Conservation (phyloP, 2,888 invertebrate species). For the Stenodema calcarata region DNA sequence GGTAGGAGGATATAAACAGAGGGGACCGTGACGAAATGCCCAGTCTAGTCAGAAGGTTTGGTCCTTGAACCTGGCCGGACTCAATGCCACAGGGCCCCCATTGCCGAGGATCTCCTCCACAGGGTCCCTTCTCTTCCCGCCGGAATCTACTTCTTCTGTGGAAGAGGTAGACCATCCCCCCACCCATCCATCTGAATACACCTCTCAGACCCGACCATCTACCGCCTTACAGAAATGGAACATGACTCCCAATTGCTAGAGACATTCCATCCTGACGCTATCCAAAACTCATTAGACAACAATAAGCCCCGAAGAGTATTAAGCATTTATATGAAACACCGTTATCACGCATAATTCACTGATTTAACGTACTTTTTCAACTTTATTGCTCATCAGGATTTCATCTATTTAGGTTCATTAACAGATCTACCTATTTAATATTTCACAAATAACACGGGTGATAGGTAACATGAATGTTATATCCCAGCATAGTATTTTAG, state of each 20-base stretch:
- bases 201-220: neutral
- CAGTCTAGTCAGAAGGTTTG: constrained; percentile 48
- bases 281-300: too few relatives aligned
- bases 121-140: neutral
- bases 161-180: neutral
- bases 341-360: too few relatives aligned
- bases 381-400: too few relatives aligned
- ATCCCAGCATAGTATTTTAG: too few relatives aligned
- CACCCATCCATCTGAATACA: neutral
- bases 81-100: constrained; percentile 33
- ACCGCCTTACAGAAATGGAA: neutral
- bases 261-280: too few relatives aligned
- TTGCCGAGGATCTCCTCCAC: neutral
- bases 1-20: constrained; percentile 33
- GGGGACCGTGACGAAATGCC: constrained; percentile 46
- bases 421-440: too few relatives aligned
- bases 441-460: too few relatives aligned
- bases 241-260: neutral
- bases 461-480: too few relatives aligned
- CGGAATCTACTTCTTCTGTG: neutral
- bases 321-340: too few relatives aligned
- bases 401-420: too few relatives aligned
- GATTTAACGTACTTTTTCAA: too few relatives aligned
- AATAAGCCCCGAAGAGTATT: too few relatives aligned
- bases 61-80: constrained; percentile 48